Evolutionary conservation across 2,113 vertebrate species (phyloP).

Genomic region (Chlorodrepanis virens): DNA sequence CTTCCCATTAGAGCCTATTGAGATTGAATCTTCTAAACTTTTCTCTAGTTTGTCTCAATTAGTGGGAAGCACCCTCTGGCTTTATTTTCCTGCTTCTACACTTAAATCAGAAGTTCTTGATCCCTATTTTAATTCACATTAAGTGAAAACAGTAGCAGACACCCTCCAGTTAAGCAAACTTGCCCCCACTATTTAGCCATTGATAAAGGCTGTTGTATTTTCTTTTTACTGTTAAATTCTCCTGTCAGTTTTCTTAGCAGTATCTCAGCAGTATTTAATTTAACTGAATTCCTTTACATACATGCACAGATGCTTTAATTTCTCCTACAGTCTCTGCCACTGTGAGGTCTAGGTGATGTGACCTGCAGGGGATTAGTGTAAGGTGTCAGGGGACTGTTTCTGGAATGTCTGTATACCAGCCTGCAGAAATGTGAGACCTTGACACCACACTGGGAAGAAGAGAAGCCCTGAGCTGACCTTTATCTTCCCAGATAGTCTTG

Average conservation of each 20-base stretch:
- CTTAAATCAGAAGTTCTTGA: neutral
- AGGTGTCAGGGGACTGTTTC: neutral
- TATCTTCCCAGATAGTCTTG: conserved; percentile 4
- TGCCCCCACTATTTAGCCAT: neutral
- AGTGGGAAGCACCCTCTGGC: neutral
- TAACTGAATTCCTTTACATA: neutral
- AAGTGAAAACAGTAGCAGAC: neutral
- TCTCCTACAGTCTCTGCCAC: neutral
- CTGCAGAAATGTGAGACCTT: conserved; percentile 24
- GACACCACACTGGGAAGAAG: conserved; percentile 1
- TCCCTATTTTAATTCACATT: neutral
- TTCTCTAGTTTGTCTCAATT: neutral
- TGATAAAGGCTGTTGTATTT: neutral
- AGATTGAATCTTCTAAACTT: neutral
- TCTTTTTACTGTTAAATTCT: neutral
- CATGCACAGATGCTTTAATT: neutral
- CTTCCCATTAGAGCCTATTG: neutral
- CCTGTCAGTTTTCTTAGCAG: neutral
- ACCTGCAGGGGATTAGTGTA: neutral
- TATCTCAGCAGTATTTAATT: neutral
- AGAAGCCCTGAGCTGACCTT: conserved; percentile 34
- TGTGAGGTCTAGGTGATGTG: neutral
- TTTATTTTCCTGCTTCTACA: neutral
- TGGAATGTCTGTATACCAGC: neutral
- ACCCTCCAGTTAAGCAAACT: neutral